Conservation (phyloP, 2,797 vertebrate genomes). For the Notoglanidium macrostoma region DNA sequence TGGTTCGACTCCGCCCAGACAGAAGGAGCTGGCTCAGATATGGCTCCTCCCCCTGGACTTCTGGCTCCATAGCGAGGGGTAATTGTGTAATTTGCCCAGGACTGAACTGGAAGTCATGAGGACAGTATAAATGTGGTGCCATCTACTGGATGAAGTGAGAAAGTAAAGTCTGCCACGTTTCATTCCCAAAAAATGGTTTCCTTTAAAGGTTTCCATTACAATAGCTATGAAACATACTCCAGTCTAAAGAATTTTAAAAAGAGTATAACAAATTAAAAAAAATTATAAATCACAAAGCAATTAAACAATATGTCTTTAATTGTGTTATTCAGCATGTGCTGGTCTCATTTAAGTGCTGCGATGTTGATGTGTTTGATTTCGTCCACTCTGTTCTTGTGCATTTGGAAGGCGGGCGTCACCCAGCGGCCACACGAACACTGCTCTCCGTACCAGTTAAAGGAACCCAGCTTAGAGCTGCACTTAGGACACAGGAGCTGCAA, state of each 20-base stretch:
- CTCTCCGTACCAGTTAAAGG: conserved; percentile 91
- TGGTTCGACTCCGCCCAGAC: not conserved
- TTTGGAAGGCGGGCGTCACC: conserved; percentile 92
- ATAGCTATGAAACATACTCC: not conserved
- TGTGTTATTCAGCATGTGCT: not conserved
- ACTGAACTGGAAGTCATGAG: not conserved
- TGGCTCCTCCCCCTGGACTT: not conserved
- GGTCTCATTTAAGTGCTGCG: conserved; percentile 57
- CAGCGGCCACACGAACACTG: conserved; percentile 93
- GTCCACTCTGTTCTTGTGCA: conserved; percentile 91
- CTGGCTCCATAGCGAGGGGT: not conserved
- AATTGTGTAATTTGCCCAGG: not conserved
- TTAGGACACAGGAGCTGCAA: conserved; percentile 92
- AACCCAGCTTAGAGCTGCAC: conserved; percentile 87
- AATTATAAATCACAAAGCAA: not conserved
- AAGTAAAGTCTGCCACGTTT: not conserved
- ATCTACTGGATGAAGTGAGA: conserved; percentile 34
- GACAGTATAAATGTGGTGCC: conserved; percentile 18
- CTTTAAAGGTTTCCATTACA: not conserved
- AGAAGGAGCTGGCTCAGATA: not conserved
- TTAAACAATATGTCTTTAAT: conserved; percentile 31
- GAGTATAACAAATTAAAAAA: not conserved
- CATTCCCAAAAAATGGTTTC: not conserved
- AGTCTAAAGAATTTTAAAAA: not conserved
- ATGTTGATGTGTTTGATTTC: conserved; percentile 76